Percentiles rank a stretch among this genome's conserved stretches.
Evolutionary conservation across 2,113 vertebrate species (phyloP).

Genomic region (Uria lomvia): DNA sequence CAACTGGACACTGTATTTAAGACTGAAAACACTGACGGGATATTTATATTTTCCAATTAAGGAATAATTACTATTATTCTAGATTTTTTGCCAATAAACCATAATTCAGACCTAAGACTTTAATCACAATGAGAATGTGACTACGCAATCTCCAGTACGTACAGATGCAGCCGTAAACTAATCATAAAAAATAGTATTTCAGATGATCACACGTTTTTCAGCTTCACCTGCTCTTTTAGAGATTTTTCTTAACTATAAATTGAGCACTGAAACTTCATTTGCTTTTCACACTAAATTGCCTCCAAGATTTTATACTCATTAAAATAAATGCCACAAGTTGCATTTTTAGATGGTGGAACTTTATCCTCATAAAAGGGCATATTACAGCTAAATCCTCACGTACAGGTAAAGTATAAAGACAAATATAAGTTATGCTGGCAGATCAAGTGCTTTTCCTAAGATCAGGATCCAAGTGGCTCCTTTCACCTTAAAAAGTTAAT

Average conservation of each 20-base stretch:
- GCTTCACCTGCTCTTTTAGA: constrained; percentile 40
- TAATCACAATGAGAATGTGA: neutral
- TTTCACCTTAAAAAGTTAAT: constrained; percentile 24
- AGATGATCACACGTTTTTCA: constrained; percentile 38
- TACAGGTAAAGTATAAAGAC: constrained; percentile 4
- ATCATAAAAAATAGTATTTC: constrained; percentile 32
- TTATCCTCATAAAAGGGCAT: neutral
- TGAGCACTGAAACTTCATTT: constrained; percentile 35
- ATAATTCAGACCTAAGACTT: neutral
- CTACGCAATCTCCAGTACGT: neutral
- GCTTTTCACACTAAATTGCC: constrained; percentile 54
- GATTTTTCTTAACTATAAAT: constrained; percentile 58
- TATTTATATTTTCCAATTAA: constrained; percentile 21
- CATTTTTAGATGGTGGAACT: constrained; percentile 11
- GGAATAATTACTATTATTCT: neutral
- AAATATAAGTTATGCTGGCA: constrained; percentile 6
- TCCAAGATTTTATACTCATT: constrained; percentile 41
- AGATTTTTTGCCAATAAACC: neutral
- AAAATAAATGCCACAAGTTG: constrained; percentile 21
- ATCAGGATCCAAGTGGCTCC: neutral
- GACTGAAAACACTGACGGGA: constrained; percentile 9
- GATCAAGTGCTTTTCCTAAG: constrained; percentile 4
- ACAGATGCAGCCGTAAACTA: neutral
- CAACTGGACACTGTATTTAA: constrained; percentile 20
- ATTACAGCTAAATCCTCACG: neutral